Evolutionary conservation across 2,113 vertebrate genomes (phyloP), one percentile per base, ranked within the genome.

Genomic region (Vimba vimba): DNA sequence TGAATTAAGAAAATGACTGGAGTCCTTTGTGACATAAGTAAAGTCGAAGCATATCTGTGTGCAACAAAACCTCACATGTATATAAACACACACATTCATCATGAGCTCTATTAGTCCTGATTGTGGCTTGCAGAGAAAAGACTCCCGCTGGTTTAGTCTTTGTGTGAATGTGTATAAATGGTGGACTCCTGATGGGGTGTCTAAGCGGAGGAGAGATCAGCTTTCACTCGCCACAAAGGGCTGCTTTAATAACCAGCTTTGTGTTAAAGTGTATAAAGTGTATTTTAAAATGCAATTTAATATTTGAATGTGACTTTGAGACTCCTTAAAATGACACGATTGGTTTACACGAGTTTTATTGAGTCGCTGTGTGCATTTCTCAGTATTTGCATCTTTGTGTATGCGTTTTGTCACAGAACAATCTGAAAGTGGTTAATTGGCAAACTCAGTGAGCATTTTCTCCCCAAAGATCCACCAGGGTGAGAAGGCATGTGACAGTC

Each of bases 401-500:
- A 71, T 47, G 60, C 25, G 69, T 76, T 23, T 74, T 76, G 45
- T 36, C 27, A 81, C 52, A 39, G 36, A 71, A 77, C 74, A 86
- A 86, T 75, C 84, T 85, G 62, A 89, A 86, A 82, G 86, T 79
- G 86, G 77, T 74, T 90, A 89, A 90, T 89, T 90, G 86, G 82
- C 73, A 75, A 88, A 89, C 81, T 86, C 79, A 84, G 59, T 60
- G 79, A 89, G 75, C 87, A 73, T 88, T 88, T 66, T 76, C 76
- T 87, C 88, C 87, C 87, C 45, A 77, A 80, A 50, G 86, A 86
- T 86, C 82, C 64, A 82, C 52, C 55, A 79, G 88, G 86, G 88
- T 86, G 82, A 83, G 80, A 88, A 86, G 82, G 88, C 87, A 87
- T 87, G 85, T 91, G 89, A 91, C 89, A 88, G 87, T 86, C 85